Conservation (phyloP, 2,888 invertebrate genomes). For the Drosophila borborema region DNA sequence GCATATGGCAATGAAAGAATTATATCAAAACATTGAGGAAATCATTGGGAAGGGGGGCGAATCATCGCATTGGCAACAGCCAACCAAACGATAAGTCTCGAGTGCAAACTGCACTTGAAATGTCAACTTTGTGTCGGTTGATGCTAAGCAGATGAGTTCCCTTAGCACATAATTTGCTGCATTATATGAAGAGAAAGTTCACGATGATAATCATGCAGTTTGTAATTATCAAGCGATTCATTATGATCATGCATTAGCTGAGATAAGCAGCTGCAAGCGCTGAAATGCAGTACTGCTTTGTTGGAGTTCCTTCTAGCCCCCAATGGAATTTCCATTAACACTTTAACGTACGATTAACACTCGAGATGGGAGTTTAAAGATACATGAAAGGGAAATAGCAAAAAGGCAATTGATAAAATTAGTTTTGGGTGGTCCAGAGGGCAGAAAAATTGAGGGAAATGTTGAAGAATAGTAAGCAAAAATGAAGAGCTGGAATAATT, state of each 20-base stretch:
- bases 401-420: conserved; percentile 1
- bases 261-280: conserved; percentile 35
- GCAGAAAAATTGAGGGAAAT: neutral
- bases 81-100: conserved; percentile 28
- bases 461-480: neutral
- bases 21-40: conserved; percentile 70
- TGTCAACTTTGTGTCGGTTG: conserved; percentile 77
- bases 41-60: neutral
- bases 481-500: too few species aligned
- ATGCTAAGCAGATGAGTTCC: conserved; percentile 68
- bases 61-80: conserved; percentile 6
- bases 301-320: conserved; percentile 7
- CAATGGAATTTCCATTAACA: conserved; percentile 62
- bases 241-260: conserved; percentile 21
- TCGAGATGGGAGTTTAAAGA: conserved; percentile 42
- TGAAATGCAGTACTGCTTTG: conserved; percentile 35
- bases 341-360: conserved; percentile 45
- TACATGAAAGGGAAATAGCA: conserved; percentile 3
- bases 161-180: conserved; percentile 55
- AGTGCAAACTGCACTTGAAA: conserved; percentile 76
- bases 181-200: conserved; percentile 36
- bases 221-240: conserved; percentile 15
- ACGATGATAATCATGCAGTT: conserved; percentile 17
- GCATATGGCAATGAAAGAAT: conserved; percentile 73
- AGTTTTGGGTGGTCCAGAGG: conserved; percentile 18